Conservation (phyloP, 2,113 vertebrate genomes). For the Calyptomena viridis region DNA sequence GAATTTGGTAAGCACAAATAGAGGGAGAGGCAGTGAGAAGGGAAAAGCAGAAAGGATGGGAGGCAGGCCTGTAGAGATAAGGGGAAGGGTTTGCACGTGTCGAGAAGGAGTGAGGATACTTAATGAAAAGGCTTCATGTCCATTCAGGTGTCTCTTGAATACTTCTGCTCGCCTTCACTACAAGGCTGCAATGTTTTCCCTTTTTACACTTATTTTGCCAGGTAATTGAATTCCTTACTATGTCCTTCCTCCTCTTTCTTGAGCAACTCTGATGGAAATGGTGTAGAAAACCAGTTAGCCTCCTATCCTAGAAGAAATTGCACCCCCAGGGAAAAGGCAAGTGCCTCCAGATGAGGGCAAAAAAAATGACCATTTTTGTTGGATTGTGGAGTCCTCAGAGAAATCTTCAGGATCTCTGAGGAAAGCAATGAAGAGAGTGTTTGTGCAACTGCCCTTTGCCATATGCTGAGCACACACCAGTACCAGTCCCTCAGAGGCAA, state of each 20-base stretch:
- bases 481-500: neutral
- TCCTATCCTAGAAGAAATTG: neutral
- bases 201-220: neutral
- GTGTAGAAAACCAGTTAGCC: neutral
- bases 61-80: neutral
- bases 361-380: neutral
- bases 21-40: neutral
- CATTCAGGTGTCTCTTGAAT: neutral
- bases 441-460: neutral
- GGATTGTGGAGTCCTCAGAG: neutral
- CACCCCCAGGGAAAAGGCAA: neutral
- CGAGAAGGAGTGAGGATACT: neutral
- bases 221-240: neutral
- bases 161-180: neutral
- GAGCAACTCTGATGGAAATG: neutral
- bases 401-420: neutral
- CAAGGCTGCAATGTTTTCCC: neutral
- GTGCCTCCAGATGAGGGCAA: neutral
- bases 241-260: neutral
- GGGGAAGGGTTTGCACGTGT: rapidly evolving
- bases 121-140: neutral
- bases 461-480: rapidly evolving
- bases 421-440: neutral
- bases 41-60: neutral
- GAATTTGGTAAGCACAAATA: neutral